Percentiles rank a stretch among this genome's conserved stretches.
Conservation (phyloP, 1,140 invertebrate genomes). For the Heliothis subflexa region DNA sequence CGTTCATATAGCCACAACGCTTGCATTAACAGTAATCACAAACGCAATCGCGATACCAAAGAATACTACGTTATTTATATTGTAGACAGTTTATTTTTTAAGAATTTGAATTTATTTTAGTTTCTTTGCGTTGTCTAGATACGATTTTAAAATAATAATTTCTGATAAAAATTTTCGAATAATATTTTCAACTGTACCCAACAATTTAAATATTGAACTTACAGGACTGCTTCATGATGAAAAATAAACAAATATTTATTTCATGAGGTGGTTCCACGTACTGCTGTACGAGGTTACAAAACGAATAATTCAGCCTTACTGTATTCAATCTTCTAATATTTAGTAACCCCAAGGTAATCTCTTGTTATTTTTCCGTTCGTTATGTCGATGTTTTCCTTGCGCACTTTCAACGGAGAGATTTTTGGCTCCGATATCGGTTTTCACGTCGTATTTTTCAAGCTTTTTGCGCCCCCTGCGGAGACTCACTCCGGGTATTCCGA, state of each 20-base stretch:
- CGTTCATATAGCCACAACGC: conserved; percentile 9
- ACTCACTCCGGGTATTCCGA: conserved; percentile 4
- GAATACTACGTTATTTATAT: conserved; percentile 1
- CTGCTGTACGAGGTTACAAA: background rate
- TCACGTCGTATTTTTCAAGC: conserved; percentile 32
- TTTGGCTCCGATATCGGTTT: conserved; percentile 29
- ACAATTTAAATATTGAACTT: too few species aligned
- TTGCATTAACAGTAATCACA: conserved; percentile 25
- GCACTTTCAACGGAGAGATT: conserved; percentile 11
- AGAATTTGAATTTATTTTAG: conserved; percentile 6
- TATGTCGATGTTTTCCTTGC: conserved; percentile 1
- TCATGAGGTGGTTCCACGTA: background rate
- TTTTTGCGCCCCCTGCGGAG: conserved; percentile 24
- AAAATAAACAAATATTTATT: too few species aligned
- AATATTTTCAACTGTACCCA: too few species aligned
- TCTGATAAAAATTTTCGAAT: background rate
- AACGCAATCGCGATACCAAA: conserved; percentile 21
- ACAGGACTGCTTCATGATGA: too few species aligned
- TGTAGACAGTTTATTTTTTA: conserved; percentile 8
- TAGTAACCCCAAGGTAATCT: background rate
- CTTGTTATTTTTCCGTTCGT: conserved; percentile 11
- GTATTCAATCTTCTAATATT: background rate
- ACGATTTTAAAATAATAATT: background rate
- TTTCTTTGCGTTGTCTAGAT: background rate
- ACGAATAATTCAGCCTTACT: background rate